Percentiles rank a stretch among this genome's conserved stretches.
These are phyloP conservation scores for Bathynomus jamesi DNA, from an alignment of 1,140 invertebrate genomes.

Conservation along the genomic window DNA sequence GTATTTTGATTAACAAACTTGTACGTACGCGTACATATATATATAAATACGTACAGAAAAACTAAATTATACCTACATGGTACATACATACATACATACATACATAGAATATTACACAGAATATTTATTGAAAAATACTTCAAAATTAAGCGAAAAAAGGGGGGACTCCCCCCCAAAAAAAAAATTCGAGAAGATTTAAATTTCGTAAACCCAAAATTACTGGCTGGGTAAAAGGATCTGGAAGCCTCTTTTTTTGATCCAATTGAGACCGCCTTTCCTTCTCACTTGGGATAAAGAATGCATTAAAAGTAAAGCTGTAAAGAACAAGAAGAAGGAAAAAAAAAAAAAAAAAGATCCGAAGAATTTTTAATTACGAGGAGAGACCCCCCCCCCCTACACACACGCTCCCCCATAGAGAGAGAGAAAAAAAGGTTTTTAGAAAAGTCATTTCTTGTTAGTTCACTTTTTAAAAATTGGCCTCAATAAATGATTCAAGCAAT, in stretches of 20 bases:
- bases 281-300: neutral
- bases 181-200: no score
- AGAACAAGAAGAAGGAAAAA: neutral
- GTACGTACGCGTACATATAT: neutral
- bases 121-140: no score
- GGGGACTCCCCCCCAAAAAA: no score
- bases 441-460: neutral
- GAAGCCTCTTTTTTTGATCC: no score
- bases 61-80: neutral
- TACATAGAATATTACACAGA: no score
- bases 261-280: no score
- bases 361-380: neutral
- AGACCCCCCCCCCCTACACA: no score
- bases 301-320: neutral
- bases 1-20: neutral
- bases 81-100: neutral
- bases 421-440: neutral
- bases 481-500: neutral
- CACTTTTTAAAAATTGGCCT: neutral
- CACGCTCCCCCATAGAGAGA: no score
- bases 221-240: no score
- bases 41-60: neutral
- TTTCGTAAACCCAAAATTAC: no score
- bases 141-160: no score
- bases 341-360: neutral